phyloP scores from a whole-genome alignment of 1,140 invertebrate genomes.

The Drosophila rufa region DNA sequence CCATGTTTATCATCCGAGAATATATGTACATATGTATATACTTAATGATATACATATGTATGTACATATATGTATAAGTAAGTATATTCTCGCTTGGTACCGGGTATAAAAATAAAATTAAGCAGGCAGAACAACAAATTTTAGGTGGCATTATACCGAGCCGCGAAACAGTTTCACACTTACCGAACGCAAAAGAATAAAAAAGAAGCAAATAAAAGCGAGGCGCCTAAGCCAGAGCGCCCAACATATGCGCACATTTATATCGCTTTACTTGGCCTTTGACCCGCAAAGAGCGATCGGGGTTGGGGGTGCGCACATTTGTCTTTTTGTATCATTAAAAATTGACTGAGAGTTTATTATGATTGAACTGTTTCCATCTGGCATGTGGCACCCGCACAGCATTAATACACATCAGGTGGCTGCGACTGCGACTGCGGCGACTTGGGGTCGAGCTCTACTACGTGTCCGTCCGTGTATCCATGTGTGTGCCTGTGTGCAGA shows the following conservation, averaged over 20 bases:
- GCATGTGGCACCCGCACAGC: slow-evolving; percentile 60
- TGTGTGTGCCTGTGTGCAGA: slow-evolving; percentile 1
- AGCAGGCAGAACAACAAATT: neutral
- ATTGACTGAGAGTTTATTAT: slow-evolving; percentile 72
- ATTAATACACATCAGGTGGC: slow-evolving; percentile 66
- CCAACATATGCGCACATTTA: slow-evolving; percentile 48
- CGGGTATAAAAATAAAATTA: neutral
- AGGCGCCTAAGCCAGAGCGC: neutral
- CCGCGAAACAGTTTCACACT: slow-evolving; percentile 47
- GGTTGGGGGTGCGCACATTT: slow-evolving; percentile 16
- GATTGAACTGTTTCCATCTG: slow-evolving; percentile 76
- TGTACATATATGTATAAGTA: no score
- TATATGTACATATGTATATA: no score
- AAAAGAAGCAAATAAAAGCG: neutral
- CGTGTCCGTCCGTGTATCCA: slow-evolving; percentile 14
- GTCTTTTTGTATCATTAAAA: slow-evolving; percentile 69
- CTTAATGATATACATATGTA: no score
- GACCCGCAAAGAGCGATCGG: slow-evolving; percentile 9
- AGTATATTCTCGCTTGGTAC: no score
- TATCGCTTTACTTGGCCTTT: slow-evolving; percentile 31
- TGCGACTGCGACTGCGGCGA: slow-evolving; percentile 2
- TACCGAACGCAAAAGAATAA: neutral
- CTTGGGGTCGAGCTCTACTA: slow-evolving; percentile 2
- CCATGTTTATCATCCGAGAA: no score
- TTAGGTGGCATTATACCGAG: neutral